Conservation (phyloP, 2,797 vertebrate species). For the Lindbergichthys nudifrons region DNA sequence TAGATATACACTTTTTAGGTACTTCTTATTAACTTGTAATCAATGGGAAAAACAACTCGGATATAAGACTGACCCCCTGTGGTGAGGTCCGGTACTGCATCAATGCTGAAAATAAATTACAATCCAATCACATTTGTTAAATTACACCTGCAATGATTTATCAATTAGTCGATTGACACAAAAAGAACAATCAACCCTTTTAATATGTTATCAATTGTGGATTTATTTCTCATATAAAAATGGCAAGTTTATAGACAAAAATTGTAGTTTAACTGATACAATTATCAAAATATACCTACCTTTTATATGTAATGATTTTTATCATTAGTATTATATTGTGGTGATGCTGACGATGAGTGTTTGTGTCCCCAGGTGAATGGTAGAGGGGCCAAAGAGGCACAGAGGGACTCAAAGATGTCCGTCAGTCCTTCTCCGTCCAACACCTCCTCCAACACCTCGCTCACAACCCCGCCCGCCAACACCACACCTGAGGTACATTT, state of each 20-base stretch:
- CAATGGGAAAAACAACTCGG: not conserved
- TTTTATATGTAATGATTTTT: not conserved
- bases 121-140: not conserved
- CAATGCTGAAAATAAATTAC: not conserved
- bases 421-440: slow-evolving; percentile 83
- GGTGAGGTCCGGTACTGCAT: slow-evolving; percentile 44
- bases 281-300: not conserved
- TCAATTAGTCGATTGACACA: no score
- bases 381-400: slow-evolving; percentile 57
- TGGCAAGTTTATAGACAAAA: no score
- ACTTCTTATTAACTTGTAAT: not conserved
- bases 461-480: slow-evolving; percentile 70
- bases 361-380: slow-evolving; percentile 78
- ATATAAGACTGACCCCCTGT: slow-evolving; percentile 56
- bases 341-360: slow-evolving; percentile 8
- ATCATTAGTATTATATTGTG: not conserved
- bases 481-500: slow-evolving; percentile 79
- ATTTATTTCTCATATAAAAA: no score
- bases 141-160: no score
- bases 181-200: no score
- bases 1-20: not conserved
- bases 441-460: slow-evolving; percentile 79
- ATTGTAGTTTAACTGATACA: no score
- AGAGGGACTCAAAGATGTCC: slow-evolving; percentile 77
- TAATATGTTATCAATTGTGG: no score